Evolutionary conservation across 2,113 vertebrate species (phyloP).

Genomic region (Thomomys bottae): DNA sequence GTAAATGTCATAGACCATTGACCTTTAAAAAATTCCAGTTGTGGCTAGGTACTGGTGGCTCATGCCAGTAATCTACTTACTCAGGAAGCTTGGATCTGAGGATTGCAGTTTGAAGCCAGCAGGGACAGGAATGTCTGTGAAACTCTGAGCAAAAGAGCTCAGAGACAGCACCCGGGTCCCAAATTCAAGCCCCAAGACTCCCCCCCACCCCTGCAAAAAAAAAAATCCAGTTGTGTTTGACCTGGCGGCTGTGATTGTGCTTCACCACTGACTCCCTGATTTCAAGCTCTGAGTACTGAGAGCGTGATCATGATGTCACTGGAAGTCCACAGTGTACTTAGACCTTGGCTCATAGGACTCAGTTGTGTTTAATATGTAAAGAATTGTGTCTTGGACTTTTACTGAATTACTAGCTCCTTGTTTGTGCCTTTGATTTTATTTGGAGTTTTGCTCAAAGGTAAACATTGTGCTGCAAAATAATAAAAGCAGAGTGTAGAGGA

Average conservation of each 20-base stretch:
- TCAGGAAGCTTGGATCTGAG: too few relatives aligned
- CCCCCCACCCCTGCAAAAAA: too few relatives aligned
- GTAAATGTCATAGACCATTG: not conserved
- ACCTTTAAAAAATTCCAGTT: not conserved
- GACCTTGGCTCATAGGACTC: not conserved
- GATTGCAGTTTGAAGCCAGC: too few relatives aligned
- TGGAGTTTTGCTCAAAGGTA: not conserved
- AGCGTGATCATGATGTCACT: not conserved
- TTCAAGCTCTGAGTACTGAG: not conserved
- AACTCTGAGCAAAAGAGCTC: too few relatives aligned
- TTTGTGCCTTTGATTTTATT: not conserved
- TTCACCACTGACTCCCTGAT: too few relatives aligned
- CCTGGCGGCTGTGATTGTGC: not conserved
- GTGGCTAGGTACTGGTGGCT: too few relatives aligned
- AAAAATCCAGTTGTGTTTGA: too few relatives aligned
- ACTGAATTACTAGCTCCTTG: not conserved
- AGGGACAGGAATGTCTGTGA: too few relatives aligned
- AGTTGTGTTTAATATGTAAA: not conserved
- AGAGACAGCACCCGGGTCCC: too few relatives aligned
- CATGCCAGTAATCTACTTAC: too few relatives aligned
- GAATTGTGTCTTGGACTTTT: not conserved
- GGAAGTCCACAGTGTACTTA: not conserved
- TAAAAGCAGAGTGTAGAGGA: not conserved
- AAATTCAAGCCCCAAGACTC: too few relatives aligned
- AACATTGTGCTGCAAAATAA: not conserved